These are phyloP conservation scores for Augiades crinisus DNA, from an alignment of 2,888 invertebrate genomes.

Conservation along the genomic window DNA sequence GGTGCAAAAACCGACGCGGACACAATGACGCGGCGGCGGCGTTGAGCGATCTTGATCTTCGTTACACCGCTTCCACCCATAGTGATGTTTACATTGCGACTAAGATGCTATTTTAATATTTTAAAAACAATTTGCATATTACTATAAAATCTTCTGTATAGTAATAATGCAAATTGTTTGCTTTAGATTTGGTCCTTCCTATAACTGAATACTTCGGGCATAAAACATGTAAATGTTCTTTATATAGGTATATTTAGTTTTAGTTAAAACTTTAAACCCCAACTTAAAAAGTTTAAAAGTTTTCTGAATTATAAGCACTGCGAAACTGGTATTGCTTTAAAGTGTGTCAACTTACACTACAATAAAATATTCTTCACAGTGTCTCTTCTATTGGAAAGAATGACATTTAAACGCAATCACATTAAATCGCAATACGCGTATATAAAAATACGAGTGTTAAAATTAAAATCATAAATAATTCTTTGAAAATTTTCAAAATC, in stretches of 20 bases:
- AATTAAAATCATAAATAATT: too few relatives aligned
- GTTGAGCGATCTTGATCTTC: constrained; percentile 10
- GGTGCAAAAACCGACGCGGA: constrained; percentile 1
- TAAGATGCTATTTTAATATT: too few relatives aligned
- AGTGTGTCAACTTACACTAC: too few relatives aligned
- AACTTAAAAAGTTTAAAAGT: too few relatives aligned
- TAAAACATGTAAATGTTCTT: not conserved
- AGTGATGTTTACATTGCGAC: constrained; percentile 1
- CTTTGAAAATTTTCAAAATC: too few relatives aligned
- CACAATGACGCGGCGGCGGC: constrained; percentile 5
- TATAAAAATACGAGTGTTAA: too few relatives aligned
- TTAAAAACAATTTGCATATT: too few relatives aligned
- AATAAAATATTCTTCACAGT: too few relatives aligned
- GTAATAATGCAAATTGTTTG: not conserved
- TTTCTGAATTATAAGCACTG: too few relatives aligned
- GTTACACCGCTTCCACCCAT: not conserved
- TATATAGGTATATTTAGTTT: not conserved
- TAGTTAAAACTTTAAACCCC: not conserved
- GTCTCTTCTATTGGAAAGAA: too few relatives aligned
- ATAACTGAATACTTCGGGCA: too few relatives aligned
- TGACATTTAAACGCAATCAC: not conserved
- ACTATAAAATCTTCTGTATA: not conserved
- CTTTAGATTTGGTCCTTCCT: not conserved
- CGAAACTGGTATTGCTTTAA: too few relatives aligned
- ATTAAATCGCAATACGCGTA: not conserved